Conservation (phyloP, 2,888 invertebrate genomes). For the Hypercompe scribonia region DNA sequence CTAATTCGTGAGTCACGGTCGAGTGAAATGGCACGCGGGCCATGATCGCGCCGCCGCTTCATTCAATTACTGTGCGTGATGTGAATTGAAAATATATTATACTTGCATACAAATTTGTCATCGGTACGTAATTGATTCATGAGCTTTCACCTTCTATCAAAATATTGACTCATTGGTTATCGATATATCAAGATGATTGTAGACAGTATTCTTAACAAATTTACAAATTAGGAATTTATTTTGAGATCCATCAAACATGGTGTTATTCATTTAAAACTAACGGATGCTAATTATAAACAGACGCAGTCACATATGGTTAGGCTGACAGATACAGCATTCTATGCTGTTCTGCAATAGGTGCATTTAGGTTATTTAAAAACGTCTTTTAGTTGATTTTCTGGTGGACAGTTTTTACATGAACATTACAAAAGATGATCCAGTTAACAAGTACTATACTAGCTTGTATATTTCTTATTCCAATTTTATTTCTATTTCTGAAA, state of each 20-base stretch:
- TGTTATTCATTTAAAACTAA: background rate
- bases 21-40: slow-evolving; percentile 79
- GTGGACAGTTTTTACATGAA: background rate
- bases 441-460: background rate
- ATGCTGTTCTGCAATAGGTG: background rate
- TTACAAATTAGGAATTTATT: background rate
- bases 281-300: background rate
- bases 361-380: background rate
- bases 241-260: background rate
- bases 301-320: background rate
- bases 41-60: slow-evolving; percentile 70
- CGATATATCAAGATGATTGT: slow-evolving; percentile 50
- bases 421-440: background rate
- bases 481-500: background rate
- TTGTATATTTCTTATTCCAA: background rate
- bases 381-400: background rate
- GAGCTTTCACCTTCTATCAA: slow-evolving; percentile 74
- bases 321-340: background rate
- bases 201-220: slow-evolving; percentile 54
- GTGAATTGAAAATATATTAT: slow-evolving; percentile 72
- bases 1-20: slow-evolving; percentile 86
- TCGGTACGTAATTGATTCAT: slow-evolving; percentile 58
- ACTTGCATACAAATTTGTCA: slow-evolving; percentile 66
- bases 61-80: slow-evolving; percentile 81
- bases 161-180: slow-evolving; percentile 56